Percentiles rank a stretch among this genome's conserved stretches.
These are phyloP conservation scores for Paraplagusia blochii DNA, from an alignment of 2,113 vertebrate genomes.

Conservation along the genomic window DNA sequence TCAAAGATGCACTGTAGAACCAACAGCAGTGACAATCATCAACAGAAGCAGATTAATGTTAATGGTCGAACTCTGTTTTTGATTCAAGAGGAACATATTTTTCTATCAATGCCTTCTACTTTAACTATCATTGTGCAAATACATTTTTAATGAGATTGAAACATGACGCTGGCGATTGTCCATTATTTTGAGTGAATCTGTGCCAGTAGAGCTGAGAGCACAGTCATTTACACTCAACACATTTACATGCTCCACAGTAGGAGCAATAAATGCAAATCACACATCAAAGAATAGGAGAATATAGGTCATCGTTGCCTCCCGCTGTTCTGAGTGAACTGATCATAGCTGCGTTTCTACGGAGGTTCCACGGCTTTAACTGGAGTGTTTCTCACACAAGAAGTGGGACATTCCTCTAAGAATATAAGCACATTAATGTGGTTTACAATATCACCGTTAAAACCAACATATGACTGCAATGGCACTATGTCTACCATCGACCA, in stretches of 20 bases:
- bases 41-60: no score
- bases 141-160: no score
- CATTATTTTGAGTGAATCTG: background rate
- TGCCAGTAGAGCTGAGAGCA: background rate
- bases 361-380: slow-evolving; percentile 15
- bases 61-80: no score
- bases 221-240: background rate
- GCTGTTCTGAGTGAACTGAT: slow-evolving; percentile 12
- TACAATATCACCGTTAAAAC: slow-evolving; percentile 60
- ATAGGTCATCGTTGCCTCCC: slow-evolving; percentile 25
- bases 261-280: slow-evolving; percentile 11
- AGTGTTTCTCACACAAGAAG: slow-evolving; percentile 42
- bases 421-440: slow-evolving; percentile 66
- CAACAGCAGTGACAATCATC: no score
- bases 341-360: slow-evolving; percentile 5
- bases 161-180: no score
- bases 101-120: no score
- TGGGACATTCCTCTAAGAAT: slow-evolving; percentile 58
- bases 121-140: no score
- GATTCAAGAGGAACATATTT: no score
- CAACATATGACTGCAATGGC: slow-evolving; percentile 2
- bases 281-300: slow-evolving; percentile 15
- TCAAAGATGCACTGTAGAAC: no score
- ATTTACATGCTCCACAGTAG: background rate
- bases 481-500: background rate